phyloP scores from a whole-genome alignment of 2,888 invertebrate genomes.

The Macrosoma leucophasiata region DNA sequence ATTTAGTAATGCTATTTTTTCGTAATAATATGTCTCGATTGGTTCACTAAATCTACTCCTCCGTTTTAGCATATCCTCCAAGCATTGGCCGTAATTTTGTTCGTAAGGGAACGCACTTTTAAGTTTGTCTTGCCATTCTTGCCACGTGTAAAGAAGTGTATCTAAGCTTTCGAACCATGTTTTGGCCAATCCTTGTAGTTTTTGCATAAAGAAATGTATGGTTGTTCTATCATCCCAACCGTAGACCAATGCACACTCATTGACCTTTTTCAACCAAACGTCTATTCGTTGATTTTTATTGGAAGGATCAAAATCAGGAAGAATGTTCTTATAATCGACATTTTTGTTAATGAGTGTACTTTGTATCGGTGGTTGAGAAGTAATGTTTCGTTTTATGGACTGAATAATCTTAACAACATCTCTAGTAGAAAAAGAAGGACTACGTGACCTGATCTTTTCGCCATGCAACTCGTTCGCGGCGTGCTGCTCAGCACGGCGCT shows the following conservation, averaged over 20 bases:
- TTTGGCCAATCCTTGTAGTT: conserved; percentile 23
- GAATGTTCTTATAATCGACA: no score
- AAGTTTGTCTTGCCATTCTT: conserved; percentile 19
- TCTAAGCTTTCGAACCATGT: conserved; percentile 22
- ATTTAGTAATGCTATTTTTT: conserved; percentile 20
- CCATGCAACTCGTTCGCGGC: no score
- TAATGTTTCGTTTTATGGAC: no score
- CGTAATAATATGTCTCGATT: conserved; percentile 23
- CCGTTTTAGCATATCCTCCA: conserved; percentile 17
- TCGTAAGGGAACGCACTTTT: conserved; percentile 14
- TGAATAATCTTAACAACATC: no score
- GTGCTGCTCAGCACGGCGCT: no score
- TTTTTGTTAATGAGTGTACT: no score
- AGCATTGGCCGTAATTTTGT: conserved; percentile 16
- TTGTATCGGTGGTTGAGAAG: no score
- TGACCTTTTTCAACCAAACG: conserved; percentile 15
- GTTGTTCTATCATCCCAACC: conserved; percentile 19
- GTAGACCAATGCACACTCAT: conserved; percentile 14
- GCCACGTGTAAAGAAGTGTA: conserved; percentile 19
- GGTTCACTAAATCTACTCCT: conserved; percentile 18
- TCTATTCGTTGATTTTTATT: conserved; percentile 12
- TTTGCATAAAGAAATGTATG: conserved; percentile 22
- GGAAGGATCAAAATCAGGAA: conserved; percentile 6
- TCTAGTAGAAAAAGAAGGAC: no score
- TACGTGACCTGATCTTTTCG: no score